Base-by-base conservation (phyloP, 2,113 vertebrate species). In the Paracanthobrama guichenoti region DNA sequence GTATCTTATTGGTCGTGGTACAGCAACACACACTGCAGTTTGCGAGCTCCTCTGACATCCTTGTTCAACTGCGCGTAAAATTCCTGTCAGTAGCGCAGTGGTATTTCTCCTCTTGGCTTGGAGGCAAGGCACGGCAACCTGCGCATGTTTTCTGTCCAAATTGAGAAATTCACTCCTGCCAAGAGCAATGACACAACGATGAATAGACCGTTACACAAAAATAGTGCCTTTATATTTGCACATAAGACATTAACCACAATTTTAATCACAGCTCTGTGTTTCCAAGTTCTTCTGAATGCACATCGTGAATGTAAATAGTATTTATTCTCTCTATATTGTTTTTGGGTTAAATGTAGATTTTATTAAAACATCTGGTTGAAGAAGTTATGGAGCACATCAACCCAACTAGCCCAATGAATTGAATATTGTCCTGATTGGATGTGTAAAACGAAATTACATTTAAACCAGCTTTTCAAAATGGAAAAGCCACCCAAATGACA, bases 1-100 rank as follows among this genome's bases (percentile, higher is more conserved):
- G 59, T 74, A 95, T 88, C 75, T 91, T 94, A 89, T 89, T 93
- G 82, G 84, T 46, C 57, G 88, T 69, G 6, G 93, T 91, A 31
- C 94, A 94, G 92, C 94, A 95, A 86, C 93, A 95, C 85, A 92
- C 84, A 48, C 88, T 93, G 91, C 94, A 95, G 86, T 73, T 89
- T 0, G 88, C 87, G 79, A 88, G 84, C 10, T 80, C 83, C 71
- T 88, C 86, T 88, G 89, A 72, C 93, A 93, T 92, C 66, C 59
- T 89, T 84, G 72, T 39, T 76, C 74, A 83, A 59, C 78, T 18
- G 83, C 13, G 72, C 64, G 62, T 78, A 87, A 78, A 64, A 83
- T 59, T 53, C 16, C 62, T 50, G 28, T 79, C 44, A 83, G 60
- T 79, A 3, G 74, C 67, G 24, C 79, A 46, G 28, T 81, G 50